Evolutionary conservation across 2,113 vertebrate genomes (phyloP), one percentile per base, ranked within the genome.

Genomic region (Vireo altiloquus): DNA sequence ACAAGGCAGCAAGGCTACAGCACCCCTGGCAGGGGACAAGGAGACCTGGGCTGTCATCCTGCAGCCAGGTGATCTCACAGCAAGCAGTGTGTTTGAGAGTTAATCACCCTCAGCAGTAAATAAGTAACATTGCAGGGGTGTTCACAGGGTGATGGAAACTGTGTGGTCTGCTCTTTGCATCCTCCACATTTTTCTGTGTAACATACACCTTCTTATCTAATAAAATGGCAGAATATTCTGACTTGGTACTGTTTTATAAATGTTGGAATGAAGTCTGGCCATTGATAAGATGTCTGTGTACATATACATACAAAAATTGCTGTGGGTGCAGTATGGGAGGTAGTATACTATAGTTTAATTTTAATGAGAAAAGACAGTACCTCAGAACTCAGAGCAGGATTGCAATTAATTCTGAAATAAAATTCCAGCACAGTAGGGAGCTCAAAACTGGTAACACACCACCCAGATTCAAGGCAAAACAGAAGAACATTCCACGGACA

Each of bases 241-340:
- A 13, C 18, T 66, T 52, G 5, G 10, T 30, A 20, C 42, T 40
- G 10, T 27, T 61, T 61, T 39, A 24, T 20, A 18, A 9, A 1
- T 0, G 2, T 16, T 49, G 21, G 40, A 53, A 39, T 40, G 25
- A 30, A 21, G 16, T 19, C 50, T 46, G 20, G 5, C 53, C 52
- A n/a, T 52, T 13, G 33, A 31, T 30, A 46, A 0, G 1, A 23
- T 77, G 9, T 42, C 57, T 0, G 0, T 11, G 4, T 28, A 18
- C 33, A 22, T 5, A 4, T 15, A 28, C 14, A 9, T 7, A 69
- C 2, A 61, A 60, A 35, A 40, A 27, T n/a, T 68, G 57, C 37
- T 54, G 31, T 6, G 66, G 21, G 40, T 75, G 18, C 8, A 2
- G 12, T 17, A 56, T 19, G 42, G n/a, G 33, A 83, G 13, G 35